phyloP scores from a whole-genome alignment of 2,888 invertebrate species.

The Glaucopsyche alexis region DNA sequence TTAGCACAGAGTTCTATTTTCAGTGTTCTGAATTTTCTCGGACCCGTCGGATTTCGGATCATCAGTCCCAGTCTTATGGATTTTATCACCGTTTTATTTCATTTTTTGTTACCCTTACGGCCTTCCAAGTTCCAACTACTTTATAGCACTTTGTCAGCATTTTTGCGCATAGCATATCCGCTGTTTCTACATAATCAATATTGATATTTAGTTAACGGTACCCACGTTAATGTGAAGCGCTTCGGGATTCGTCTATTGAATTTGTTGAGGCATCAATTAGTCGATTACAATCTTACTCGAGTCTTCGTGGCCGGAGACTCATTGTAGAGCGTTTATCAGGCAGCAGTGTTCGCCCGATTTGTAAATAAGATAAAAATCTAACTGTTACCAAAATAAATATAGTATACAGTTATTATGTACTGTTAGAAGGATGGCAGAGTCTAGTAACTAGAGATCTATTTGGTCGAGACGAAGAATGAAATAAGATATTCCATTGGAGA shows the following conservation, averaged over 20 bases:
- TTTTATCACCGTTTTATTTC: not conserved
- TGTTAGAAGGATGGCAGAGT: no score
- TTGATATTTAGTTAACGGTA: not conserved
- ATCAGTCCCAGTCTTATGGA: not conserved
- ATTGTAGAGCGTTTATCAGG: not conserved
- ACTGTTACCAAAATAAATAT: conserved; percentile 20
- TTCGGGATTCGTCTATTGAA: conserved; percentile 50
- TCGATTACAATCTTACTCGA: conserved; percentile 50
- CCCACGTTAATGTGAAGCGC: not conserved
- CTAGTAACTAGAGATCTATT: no score
- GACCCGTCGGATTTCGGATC: not conserved
- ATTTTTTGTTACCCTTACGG: not conserved
- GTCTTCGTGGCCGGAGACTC: conserved; percentile 7
- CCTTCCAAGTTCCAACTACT: no score
- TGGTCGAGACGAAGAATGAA: no score
- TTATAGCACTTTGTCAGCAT: no score
- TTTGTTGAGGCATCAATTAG: conserved; percentile 63
- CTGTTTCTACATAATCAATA: not conserved
- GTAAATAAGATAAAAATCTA: conserved; percentile 19
- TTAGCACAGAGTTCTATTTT: no score
- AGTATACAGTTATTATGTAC: not conserved
- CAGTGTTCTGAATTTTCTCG: not conserved
- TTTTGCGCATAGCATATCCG: no score
- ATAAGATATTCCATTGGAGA: no score
- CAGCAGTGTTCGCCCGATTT: conserved; percentile 16